These are phyloP conservation scores for Prosopocoilus inquinatus DNA, from an alignment of 2,888 invertebrate genomes.

Conservation along the genomic window DNA sequence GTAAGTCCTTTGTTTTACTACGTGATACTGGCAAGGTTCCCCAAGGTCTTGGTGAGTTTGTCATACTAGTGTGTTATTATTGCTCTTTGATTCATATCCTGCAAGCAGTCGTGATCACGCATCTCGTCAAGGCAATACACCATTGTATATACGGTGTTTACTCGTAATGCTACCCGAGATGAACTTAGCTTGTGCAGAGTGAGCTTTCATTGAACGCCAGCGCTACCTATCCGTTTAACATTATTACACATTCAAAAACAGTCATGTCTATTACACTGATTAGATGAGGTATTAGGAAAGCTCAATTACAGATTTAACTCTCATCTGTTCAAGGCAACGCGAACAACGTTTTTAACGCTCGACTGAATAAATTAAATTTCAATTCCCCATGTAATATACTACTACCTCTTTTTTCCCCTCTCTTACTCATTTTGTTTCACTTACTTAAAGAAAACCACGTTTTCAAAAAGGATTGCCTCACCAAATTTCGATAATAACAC, in stretches of 20 bases:
- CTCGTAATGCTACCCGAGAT: slow-evolving; percentile 4
- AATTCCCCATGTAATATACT: too few species aligned
- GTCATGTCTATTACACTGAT: slow-evolving; percentile 15
- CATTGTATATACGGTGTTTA: slow-evolving; percentile 17
- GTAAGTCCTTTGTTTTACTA: slow-evolving; percentile 33
- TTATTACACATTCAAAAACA: slow-evolving; percentile 10
- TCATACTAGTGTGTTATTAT: slow-evolving; percentile 27
- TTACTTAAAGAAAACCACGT: too few species aligned
- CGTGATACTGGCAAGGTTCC: slow-evolving; percentile 11
- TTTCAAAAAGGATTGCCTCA: too few species aligned
- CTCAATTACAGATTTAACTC: slow-evolving; percentile 3
- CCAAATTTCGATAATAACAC: too few species aligned
- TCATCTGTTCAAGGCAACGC: neutral
- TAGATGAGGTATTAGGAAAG: slow-evolving; percentile 14
- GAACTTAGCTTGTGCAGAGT: neutral
- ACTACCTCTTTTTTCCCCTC: too few species aligned
- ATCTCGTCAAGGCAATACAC: slow-evolving; percentile 30
- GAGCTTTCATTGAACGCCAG: neutral
- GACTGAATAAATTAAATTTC: slow-evolving; percentile 9
- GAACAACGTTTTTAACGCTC: slow-evolving; percentile 6
- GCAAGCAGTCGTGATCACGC: slow-evolving; percentile 28
- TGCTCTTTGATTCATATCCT: slow-evolving; percentile 28
- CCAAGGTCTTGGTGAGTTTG: slow-evolving; percentile 29
- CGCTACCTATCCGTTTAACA: slow-evolving; percentile 1
- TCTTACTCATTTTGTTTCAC: too few species aligned